These are phyloP conservation scores for Chiroxiphia lanceolata DNA, from an alignment of 2,797 vertebrate genomes.

Conservation along the genomic window DNA sequence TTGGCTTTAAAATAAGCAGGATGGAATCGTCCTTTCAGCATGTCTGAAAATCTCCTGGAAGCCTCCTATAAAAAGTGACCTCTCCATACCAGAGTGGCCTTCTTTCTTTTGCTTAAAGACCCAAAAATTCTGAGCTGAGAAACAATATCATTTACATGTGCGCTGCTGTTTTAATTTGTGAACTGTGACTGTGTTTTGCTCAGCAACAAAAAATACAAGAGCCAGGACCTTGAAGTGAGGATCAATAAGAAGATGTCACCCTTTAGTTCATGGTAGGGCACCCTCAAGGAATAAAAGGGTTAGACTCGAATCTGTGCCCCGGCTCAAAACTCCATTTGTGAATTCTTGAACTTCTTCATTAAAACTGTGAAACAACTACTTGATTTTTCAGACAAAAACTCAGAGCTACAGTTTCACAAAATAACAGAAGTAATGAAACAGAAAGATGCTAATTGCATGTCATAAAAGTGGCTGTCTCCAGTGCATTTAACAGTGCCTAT, in stretches of 20 bases:
- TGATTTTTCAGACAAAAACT: slow-evolving; percentile 1
- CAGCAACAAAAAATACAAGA: background rate
- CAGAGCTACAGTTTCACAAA: background rate
- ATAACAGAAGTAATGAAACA: slow-evolving; percentile 36
- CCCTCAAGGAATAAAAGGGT: background rate
- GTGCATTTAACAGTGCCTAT: background rate
- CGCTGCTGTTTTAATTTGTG: background rate
- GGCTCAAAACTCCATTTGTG: background rate
- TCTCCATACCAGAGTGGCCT: background rate
- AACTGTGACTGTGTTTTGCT: background rate
- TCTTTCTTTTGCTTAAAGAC: background rate
- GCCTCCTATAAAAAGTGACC: background rate
- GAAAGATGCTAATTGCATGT: slow-evolving; percentile 3
- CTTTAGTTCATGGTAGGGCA: background rate
- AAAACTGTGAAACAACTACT: slow-evolving; percentile 22
- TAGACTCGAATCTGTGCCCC: background rate
- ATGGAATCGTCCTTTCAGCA: background rate
- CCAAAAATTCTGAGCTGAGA: background rate
- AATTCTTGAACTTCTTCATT: background rate
- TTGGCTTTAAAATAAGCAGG: background rate
- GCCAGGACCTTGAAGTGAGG: background rate
- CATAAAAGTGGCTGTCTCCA: slow-evolving; percentile 19
- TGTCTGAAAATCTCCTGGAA: background rate
- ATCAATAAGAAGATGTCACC: background rate
- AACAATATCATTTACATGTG: background rate